Evolutionary conservation across 2,113 vertebrate species (phyloP).

Genomic region (Seriola dumerili): DNA sequence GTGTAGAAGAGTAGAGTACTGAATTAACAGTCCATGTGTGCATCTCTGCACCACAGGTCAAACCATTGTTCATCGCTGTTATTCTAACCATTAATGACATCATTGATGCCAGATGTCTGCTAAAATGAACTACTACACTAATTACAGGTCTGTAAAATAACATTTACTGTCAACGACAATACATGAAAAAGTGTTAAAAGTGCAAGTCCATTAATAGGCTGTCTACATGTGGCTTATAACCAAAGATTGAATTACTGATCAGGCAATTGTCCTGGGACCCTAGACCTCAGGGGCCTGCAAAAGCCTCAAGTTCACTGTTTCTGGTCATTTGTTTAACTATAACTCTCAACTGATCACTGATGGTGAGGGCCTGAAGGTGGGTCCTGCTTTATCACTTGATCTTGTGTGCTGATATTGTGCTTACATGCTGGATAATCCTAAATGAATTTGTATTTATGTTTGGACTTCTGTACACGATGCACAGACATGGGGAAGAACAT

Average conservation of each 20-base stretch:
- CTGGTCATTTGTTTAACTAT: not conserved
- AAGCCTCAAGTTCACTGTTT: not conserved
- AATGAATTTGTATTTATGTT: not conserved
- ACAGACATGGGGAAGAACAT: not conserved
- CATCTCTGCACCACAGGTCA: not conserved
- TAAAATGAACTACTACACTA: not conserved
- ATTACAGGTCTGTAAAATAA: not conserved
- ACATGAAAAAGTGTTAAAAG: not conserved
- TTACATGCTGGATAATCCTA: not conserved
- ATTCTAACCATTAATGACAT: not conserved
- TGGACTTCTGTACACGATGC: not conserved
- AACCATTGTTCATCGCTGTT: not conserved
- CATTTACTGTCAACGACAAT: not conserved
- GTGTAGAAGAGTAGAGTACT: not conserved
- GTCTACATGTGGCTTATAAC: not conserved
- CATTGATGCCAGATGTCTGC: not conserved
- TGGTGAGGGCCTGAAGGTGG: not conserved
- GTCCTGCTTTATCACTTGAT: not conserved
- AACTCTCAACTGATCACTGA: too few relatives aligned
- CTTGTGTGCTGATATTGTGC: not conserved
- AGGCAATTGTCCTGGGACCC: not conserved
- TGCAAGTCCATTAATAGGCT: not conserved
- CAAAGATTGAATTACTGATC: not conserved
- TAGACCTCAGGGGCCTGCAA: not conserved
- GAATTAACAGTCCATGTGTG: conserved; percentile 24